Percentiles rank a stretch among this genome's conserved stretches.
phyloP scores from a whole-genome alignment of 2,113 vertebrate species.

The Bucco capensis region DNA sequence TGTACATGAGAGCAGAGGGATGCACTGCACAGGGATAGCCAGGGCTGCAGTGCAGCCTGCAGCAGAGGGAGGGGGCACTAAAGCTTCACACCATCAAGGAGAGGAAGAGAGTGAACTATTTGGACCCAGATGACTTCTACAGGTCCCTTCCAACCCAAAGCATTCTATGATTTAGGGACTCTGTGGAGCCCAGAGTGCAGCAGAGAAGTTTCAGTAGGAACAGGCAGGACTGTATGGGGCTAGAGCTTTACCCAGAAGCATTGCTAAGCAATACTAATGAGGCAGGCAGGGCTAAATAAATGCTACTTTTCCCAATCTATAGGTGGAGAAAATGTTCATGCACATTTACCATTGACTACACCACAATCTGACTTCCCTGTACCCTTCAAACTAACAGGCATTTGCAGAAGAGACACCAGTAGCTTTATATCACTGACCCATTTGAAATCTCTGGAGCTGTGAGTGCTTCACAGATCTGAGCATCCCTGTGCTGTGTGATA shows the following conservation, averaged over 20 bases:
- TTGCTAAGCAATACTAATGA: fast-evolving
- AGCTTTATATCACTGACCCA: not conserved
- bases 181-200: fast-evolving
- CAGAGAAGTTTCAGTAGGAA: not conserved
- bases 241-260: not conserved
- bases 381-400: not conserved
- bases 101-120: fast-evolving
- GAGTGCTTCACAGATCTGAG: not conserved
- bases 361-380: not conserved
- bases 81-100: not conserved
- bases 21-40: not conserved
- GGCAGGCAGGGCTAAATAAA: not conserved
- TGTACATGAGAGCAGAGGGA: fast-evolving
- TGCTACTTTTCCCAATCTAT: not conserved
- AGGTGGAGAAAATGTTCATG: fast-evolving
- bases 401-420: fast-evolving
- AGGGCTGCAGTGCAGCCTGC: fast-evolving
- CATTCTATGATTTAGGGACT: not conserved
- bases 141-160: not conserved
- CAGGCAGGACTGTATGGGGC: not conserved
- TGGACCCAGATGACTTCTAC: not conserved
- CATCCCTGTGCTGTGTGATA: fast-evolving
- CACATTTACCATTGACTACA: not conserved
- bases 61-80: not conserved
- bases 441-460: not conserved